phyloP scores from a whole-genome alignment of 2,113 vertebrate genomes.

The Chionomys nivalis region DNA sequence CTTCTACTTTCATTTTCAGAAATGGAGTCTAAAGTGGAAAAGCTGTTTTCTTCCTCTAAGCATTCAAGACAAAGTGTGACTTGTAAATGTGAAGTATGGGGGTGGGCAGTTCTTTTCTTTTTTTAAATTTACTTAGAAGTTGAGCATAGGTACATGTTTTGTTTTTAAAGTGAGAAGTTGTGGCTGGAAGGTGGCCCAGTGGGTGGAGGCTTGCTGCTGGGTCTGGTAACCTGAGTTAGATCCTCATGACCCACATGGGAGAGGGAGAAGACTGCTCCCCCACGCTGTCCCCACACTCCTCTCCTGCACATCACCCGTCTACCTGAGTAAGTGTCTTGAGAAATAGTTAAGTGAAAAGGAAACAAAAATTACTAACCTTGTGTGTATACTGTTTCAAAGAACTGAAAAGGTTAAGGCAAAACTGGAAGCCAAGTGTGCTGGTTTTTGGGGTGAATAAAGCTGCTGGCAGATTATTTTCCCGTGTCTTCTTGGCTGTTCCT shows the following conservation, averaged over 20 bases:
- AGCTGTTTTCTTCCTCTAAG: background rate
- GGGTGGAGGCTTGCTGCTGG: background rate
- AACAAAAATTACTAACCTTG: background rate
- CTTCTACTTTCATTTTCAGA: background rate
- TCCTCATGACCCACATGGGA: background rate
- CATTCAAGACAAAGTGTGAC: slow-evolving; percentile 43
- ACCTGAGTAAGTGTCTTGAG: too few relatives aligned
- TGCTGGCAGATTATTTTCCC: background rate
- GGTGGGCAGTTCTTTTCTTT: background rate
- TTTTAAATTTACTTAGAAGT: background rate
- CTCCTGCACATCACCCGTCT: background rate
- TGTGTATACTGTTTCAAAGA: slow-evolving; percentile 41
- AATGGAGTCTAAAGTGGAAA: background rate
- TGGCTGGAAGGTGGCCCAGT: background rate
- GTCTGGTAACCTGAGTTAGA: background rate
- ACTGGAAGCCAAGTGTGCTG: background rate
- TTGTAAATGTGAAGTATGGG: background rate
- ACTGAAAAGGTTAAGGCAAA: slow-evolving; percentile 49
- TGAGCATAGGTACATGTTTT: background rate
- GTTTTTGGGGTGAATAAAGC: slow-evolving; percentile 28
- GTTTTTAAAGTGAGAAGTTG: background rate
- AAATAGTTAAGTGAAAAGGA: background rate
- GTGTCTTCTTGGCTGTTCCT: background rate
- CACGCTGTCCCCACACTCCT: background rate
- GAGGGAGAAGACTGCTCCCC: background rate